phyloP scores from a whole-genome alignment of 2,888 invertebrate species.

The Oscheius onirici region DNA sequence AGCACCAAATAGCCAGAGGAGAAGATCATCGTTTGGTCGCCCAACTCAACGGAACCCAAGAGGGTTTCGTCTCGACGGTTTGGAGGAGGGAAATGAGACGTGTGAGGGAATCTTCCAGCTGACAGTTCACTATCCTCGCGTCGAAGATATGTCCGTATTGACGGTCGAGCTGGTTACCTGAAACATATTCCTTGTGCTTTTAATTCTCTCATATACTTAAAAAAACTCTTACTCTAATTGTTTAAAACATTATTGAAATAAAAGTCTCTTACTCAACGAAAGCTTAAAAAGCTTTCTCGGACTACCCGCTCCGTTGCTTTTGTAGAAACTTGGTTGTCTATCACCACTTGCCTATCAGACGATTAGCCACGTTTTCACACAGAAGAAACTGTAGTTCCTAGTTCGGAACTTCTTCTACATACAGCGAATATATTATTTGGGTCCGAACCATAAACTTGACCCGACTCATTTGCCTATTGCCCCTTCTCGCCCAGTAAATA shows the following conservation, averaged over 20 bases:
- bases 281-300: too few species aligned
- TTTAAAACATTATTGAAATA: too few species aligned
- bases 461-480: not conserved
- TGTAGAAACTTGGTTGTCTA: too few species aligned
- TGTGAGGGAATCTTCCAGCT: slow-evolving; percentile 85
- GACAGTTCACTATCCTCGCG: slow-evolving; percentile 89
- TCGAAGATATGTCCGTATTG: slow-evolving; percentile 93
- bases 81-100: slow-evolving; percentile 84
- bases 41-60: slow-evolving; percentile 96
- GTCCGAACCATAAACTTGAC: too few species aligned
- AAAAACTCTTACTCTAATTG: too few species aligned
- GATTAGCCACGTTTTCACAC: too few species aligned
- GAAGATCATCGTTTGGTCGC: slow-evolving; percentile 26
- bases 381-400: too few species aligned
- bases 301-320: too few species aligned
- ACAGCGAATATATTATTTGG: too few species aligned
- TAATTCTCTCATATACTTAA: not conserved
- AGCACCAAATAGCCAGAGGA: not conserved
- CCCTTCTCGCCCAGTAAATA: not conserved
- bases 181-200: not conserved
- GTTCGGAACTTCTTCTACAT: too few species aligned
- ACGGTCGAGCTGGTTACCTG: slow-evolving; percentile 81
- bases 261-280: too few species aligned
- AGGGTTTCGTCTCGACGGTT: slow-evolving; percentile 87
- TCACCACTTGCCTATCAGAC: too few species aligned